Evolutionary conservation across 2,113 vertebrate genomes (phyloP).

Genomic region (Xyliphius kryptos): DNA sequence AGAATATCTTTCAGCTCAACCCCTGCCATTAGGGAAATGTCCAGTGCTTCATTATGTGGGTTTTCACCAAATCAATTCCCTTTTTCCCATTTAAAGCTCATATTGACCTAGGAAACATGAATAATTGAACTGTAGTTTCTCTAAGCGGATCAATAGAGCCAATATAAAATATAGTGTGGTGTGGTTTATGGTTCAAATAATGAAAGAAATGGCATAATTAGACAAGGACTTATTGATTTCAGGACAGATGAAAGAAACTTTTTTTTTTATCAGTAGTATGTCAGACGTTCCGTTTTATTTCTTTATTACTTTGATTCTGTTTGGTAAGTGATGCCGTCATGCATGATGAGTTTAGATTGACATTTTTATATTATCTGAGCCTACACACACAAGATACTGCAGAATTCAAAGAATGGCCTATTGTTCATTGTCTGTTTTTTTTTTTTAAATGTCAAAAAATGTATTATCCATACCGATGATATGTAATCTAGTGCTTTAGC

Average conservation of each 20-base stretch:
- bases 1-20: no score
- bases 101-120: no score
- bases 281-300: conserved; percentile 9
- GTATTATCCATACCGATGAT: no score
- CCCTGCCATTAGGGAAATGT: no score
- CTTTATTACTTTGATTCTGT: not conserved
- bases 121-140: conserved; percentile 4
- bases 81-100: no score
- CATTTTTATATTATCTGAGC: conserved; percentile 1
- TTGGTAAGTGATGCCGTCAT: not conserved
- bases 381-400: not conserved
- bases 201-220: conserved; percentile 18
- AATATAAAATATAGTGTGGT: not conserved
- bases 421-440: no score
- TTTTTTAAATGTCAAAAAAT: no score
- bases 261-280: not conserved
- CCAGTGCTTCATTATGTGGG: no score
- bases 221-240: conserved; percentile 19
- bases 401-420: not conserved
- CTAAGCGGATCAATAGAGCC: not conserved
- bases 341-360: conserved; percentile 1
- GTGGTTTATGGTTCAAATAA: not conserved
- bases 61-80: no score
- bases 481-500: no score
- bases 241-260: not conserved